Percentiles rank a stretch among this genome's conserved stretches.
Conservation (phyloP, 1,140 invertebrate species). For the Forficula auricularia region DNA sequence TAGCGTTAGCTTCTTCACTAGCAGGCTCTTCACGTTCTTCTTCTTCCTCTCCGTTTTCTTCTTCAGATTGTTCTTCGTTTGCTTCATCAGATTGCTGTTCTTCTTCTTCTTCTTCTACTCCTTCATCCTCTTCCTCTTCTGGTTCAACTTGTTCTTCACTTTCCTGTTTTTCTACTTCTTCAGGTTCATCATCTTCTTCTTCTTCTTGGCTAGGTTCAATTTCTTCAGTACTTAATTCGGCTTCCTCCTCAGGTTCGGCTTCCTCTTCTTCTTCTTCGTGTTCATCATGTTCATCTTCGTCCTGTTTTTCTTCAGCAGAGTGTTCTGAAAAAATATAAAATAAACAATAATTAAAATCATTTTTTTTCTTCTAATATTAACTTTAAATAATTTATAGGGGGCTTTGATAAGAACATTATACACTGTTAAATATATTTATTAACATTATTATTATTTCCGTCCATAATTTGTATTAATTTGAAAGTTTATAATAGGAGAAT, state of each 20-base stretch:
- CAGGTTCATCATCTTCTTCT: constrained; percentile 17
- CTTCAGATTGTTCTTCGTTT: constrained; percentile 21
- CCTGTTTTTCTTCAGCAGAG: neutral
- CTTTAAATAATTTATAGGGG: no score
- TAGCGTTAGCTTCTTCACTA: constrained; percentile 1
- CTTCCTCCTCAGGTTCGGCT: constrained; percentile 17
- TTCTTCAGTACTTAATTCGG: constrained; percentile 9
- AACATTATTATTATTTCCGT: no score
- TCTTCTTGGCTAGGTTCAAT: constrained; percentile 10
- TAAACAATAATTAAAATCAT: no score
- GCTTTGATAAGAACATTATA: no score
- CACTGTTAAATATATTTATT: no score
- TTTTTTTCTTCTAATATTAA: no score
- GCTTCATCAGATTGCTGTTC: constrained; percentile 21
- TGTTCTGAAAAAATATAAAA: no score
- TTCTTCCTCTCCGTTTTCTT: constrained; percentile 19
- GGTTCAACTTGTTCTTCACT: constrained; percentile 10
- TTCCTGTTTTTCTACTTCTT: constrained; percentile 16
- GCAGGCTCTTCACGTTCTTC: constrained; percentile 18
- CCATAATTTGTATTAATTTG: no score
- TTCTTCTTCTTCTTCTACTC: constrained; percentile 18
- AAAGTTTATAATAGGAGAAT: no score
- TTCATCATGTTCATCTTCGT: constrained; percentile 3
- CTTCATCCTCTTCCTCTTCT: constrained; percentile 10
- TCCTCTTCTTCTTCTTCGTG: constrained; percentile 15